These are phyloP conservation scores for Cyanoramphus novaezelandiae DNA, from an alignment of 2,113 vertebrate genomes.

Conservation along the genomic window DNA sequence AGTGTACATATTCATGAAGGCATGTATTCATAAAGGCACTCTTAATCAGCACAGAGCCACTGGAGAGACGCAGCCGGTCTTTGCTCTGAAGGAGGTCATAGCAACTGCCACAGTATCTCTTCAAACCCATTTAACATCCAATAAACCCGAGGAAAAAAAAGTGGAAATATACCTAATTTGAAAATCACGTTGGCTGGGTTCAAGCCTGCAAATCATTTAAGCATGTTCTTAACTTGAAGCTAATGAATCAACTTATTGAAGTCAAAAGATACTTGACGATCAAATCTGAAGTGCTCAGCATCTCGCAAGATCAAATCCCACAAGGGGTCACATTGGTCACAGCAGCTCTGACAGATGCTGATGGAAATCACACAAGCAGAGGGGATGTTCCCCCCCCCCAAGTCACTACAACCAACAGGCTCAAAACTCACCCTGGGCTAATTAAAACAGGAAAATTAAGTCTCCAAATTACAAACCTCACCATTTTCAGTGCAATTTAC, in stretches of 20 bases:
- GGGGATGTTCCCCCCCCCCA: neutral
- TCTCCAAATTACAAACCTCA: neutral
- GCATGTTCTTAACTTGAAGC: neutral
- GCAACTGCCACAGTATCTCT: neutral
- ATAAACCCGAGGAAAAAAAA: neutral
- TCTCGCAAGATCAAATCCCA: neutral
- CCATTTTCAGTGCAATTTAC: neutral
- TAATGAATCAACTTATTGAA: neutral
- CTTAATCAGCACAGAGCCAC: neutral
- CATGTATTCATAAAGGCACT: neutral
- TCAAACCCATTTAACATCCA: neutral
- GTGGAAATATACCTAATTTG: neutral
- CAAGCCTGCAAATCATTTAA: neutral
- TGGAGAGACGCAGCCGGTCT: neutral
- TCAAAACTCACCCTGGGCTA: neutral
- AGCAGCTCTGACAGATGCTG: accelerated
- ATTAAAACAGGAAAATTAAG: neutral
- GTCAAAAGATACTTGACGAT: neutral
- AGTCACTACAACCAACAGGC: neutral
- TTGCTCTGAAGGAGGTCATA: neutral
- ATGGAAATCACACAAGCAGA: accelerated
- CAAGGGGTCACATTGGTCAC: accelerated
- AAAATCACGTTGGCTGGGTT: neutral
- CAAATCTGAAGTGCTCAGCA: neutral
- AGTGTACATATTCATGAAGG: accelerated